These are phyloP conservation scores for Oryzias dopingdopingensis DNA, from an alignment of 2,797 vertebrate species.

Conservation along the genomic window DNA sequence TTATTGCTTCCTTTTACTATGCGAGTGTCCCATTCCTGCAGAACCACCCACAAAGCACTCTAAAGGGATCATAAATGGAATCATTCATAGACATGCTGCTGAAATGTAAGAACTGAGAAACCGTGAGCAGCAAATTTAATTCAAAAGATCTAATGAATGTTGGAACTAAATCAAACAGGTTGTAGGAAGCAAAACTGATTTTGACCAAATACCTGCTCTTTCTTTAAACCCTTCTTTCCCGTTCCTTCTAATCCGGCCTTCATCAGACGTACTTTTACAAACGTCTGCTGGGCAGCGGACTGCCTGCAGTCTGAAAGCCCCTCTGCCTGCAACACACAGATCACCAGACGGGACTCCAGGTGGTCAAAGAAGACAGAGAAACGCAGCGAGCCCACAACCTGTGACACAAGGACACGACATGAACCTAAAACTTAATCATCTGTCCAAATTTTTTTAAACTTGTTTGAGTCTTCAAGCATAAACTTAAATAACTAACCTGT, in stretches of 20 bases:
- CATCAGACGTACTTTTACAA: constrained; percentile 67
- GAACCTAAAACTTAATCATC: too few relatives aligned
- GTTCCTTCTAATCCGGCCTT: constrained; percentile 42
- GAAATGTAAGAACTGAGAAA: neutral
- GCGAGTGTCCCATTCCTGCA: constrained; percentile 74
- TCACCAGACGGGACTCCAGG: constrained; percentile 63
- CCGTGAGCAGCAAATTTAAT: too few relatives aligned
- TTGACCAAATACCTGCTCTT: constrained; percentile 38
- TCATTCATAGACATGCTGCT: neutral
- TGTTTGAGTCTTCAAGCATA: too few relatives aligned
- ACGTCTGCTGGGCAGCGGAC: constrained; percentile 43
- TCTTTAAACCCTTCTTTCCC: constrained; percentile 9
- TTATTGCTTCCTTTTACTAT: constrained; percentile 72
- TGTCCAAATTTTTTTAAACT: too few relatives aligned
- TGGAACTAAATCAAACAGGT: neutral
- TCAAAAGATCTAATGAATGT: too few relatives aligned
- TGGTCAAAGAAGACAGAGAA: constrained; percentile 73
- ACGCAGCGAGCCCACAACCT: constrained; percentile 58
- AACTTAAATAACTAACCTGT: too few relatives aligned
- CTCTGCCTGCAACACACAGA: constrained; percentile 69
- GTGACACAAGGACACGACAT: neutral
- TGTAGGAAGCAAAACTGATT: neutral
- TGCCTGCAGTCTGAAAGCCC: constrained; percentile 50
- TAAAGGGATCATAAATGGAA: constrained; percentile 24
- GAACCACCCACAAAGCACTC: constrained; percentile 56